Evolutionary conservation across 1,140 invertebrate genomes (phyloP).

Genomic region (Lucilia sericata): DNA sequence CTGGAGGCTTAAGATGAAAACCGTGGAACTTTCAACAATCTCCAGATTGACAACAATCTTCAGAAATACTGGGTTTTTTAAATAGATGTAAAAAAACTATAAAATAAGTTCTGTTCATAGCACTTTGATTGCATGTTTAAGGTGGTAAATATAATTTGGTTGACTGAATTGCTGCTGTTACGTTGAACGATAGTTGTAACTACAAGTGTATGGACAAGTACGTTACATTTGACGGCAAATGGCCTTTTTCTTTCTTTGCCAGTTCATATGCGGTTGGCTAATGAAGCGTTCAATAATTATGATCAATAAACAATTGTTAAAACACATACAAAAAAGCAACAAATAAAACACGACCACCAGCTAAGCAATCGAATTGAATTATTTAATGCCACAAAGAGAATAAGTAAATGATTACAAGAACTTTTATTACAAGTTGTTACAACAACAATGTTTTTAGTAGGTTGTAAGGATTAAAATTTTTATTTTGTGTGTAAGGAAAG

Average conservation of each 20-base stretch:
- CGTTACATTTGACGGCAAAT: neutral
- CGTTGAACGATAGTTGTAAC: neutral
- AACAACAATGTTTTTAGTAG: no score
- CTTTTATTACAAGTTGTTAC: neutral
- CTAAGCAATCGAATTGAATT: neutral
- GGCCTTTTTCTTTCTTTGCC: neutral
- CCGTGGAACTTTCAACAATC: no score
- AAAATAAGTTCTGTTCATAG: neutral
- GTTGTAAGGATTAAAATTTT: no score
- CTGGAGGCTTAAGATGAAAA: no score
- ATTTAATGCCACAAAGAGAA: neutral
- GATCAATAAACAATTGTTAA: neutral
- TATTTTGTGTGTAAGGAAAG: no score
- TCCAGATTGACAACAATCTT: no score
- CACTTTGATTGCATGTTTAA: neutral
- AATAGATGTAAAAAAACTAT: neutral
- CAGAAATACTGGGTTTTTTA: no score
- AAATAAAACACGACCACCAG: neutral
- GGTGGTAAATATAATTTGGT: neutral
- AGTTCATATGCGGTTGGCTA: neutral
- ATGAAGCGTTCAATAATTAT: conserved; percentile 20
- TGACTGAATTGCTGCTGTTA: neutral
- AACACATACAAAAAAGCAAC: neutral
- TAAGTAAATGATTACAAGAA: neutral
- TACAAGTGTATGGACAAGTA: neutral